Evolutionary conservation across 2,797 vertebrate species (phyloP).

Genomic region (Sebastes elongatus): DNA sequence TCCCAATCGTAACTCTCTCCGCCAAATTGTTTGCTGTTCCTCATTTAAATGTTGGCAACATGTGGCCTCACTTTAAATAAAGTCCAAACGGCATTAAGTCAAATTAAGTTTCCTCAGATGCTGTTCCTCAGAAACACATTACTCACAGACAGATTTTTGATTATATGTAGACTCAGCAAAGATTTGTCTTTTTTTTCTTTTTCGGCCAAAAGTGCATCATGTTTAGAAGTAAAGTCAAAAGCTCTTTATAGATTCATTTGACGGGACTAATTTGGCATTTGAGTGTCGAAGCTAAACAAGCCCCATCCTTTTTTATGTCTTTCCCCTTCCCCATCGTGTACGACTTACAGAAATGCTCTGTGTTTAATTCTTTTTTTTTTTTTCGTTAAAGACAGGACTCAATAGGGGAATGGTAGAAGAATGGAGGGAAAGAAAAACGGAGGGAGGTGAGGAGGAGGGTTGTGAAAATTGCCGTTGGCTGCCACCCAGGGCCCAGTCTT

Average conservation of each 20-base stretch:
- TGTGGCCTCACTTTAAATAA: slow-evolving; percentile 47
- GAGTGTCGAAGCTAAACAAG: neutral
- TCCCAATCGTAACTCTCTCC: slow-evolving; percentile 11
- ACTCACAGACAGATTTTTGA: slow-evolving; percentile 8
- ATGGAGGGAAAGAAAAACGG: slow-evolving; percentile 68
- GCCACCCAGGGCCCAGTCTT: slow-evolving; percentile 85
- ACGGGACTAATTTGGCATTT: neutral
- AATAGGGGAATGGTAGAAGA: slow-evolving; percentile 61
- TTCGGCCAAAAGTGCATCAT: neutral
- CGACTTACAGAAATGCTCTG: slow-evolving; percentile 44
- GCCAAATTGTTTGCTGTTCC: slow-evolving; percentile 36
- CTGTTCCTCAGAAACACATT: slow-evolving; percentile 19
- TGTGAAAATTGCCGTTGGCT: slow-evolving; percentile 84
- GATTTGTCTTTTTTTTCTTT: neutral
- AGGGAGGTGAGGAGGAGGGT: slow-evolving; percentile 78
- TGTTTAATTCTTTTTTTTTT: slow-evolving; percentile 20
- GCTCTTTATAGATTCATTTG: neutral
- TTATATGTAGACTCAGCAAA: neutral
- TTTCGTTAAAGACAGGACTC: slow-evolving; percentile 47
- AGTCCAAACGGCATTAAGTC: slow-evolving; percentile 40
- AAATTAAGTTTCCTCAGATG: slow-evolving; percentile 42
- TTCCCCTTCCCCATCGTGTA: slow-evolving; percentile 17
- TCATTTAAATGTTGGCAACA: slow-evolving; percentile 49
- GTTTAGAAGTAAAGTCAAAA: neutral
- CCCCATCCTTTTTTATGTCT: slow-evolving; percentile 24